Percentiles rank a stretch among this genome's conserved stretches.
phyloP scores from a whole-genome alignment of 2,888 invertebrate species.

The Drosophila mimetica region DNA sequence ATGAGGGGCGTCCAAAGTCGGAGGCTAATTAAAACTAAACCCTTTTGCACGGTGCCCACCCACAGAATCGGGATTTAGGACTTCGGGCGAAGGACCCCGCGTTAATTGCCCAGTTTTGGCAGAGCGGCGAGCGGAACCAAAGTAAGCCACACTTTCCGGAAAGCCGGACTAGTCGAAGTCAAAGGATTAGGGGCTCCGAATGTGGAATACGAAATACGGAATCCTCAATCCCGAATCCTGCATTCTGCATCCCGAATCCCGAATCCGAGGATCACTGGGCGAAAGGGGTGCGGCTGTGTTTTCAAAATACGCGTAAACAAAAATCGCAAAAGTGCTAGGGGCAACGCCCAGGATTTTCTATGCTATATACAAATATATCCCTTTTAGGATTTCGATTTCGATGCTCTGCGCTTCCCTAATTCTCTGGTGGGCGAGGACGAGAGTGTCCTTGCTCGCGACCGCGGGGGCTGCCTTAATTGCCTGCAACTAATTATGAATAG shows the following conservation, averaged over 20 bases:
- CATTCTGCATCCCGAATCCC: background rate
- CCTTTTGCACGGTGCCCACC: conserved; percentile 49
- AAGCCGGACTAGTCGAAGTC: conserved; percentile 43
- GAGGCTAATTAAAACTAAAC: conserved; percentile 68
- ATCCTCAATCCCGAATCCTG: too few species aligned
- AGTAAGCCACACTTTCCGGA: conserved; percentile 79
- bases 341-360: conserved; percentile 14
- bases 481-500: conserved; percentile 80
- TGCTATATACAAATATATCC: too few species aligned
- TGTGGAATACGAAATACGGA: too few species aligned
- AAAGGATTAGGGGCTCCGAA: too few species aligned
- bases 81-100: conserved; percentile 60
- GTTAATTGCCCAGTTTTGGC: conserved; percentile 73
- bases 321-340: conserved; percentile 63
- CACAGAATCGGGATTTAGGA: background rate
- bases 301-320: conserved; percentile 75
- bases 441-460: conserved; percentile 65
- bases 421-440: conserved; percentile 4
- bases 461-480: conserved; percentile 71
- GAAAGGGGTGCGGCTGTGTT: conserved; percentile 79
- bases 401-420: background rate
- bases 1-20: conserved; percentile 66
- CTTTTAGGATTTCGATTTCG: background rate
- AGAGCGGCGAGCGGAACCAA: conserved; percentile 64
- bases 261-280: conserved; percentile 47